Conservation (phyloP, 2,113 vertebrate genomes). For the Phycodurus eques region DNA sequence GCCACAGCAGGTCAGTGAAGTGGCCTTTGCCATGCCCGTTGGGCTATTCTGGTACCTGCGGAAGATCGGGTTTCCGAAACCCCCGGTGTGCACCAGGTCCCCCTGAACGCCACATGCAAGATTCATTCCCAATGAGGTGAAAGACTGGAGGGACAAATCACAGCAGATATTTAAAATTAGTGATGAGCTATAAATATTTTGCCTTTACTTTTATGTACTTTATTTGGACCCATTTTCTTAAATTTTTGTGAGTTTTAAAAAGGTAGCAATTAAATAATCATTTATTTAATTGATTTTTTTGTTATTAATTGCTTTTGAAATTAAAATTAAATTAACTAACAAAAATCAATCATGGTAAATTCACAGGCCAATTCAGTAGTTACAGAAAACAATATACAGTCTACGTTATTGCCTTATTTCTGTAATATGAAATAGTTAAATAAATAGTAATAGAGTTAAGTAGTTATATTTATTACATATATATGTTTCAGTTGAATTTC, state of each 20-base stretch:
- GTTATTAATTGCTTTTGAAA: no score
- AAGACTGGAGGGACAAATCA: slow-evolving; percentile 9
- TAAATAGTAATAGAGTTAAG: no score
- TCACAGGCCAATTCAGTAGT: background rate
- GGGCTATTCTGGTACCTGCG: slow-evolving; percentile 69
- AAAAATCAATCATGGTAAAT: background rate
- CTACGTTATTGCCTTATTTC: background rate
- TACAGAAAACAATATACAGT: background rate
- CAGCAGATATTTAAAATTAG: background rate
- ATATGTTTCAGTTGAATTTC: no score
- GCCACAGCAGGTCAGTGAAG: slow-evolving; percentile 38
- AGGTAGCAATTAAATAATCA: background rate
- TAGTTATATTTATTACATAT: no score
- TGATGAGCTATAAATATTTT: background rate
- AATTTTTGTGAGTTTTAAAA: background rate
- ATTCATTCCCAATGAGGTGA: background rate
- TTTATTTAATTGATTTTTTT: background rate
- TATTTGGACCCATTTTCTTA: background rate
- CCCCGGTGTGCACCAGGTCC: slow-evolving; percentile 41
- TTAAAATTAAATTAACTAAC: background rate
- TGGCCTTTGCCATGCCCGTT: slow-evolving; percentile 22
- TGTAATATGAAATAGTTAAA: no score
- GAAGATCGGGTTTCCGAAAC: slow-evolving; percentile 60
- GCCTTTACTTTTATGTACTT: background rate
- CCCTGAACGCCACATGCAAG: background rate